Conservation (phyloP, 2,888 invertebrate species). For the Globia sparganii region DNA sequence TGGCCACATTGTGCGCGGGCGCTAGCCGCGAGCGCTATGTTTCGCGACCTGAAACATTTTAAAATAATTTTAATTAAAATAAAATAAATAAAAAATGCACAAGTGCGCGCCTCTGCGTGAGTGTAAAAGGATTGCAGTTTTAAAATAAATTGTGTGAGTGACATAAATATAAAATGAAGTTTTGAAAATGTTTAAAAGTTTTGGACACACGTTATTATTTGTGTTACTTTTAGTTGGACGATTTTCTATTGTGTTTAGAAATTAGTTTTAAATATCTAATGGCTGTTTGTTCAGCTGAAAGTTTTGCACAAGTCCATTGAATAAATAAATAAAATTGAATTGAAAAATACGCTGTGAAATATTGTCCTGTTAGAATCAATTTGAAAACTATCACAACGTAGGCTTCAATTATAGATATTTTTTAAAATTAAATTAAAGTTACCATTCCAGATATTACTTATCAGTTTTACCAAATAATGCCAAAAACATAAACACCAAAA, state of each 20-base stretch:
- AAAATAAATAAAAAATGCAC: slow-evolving; percentile 61
- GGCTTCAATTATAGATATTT: neutral
- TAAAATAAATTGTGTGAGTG: slow-evolving; percentile 55
- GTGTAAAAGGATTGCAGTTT: slow-evolving; percentile 66
- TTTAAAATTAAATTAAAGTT: slow-evolving; percentile 7
- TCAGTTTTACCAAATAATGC: slow-evolving; percentile 65
- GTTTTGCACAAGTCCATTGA: slow-evolving; percentile 20
- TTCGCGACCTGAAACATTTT: slow-evolving; percentile 65
- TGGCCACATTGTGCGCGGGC: slow-evolving; percentile 75
- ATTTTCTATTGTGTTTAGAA: slow-evolving; percentile 17
- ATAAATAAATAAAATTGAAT: slow-evolving; percentile 20
- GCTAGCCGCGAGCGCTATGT: slow-evolving; percentile 71
- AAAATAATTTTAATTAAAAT: slow-evolving; percentile 40
- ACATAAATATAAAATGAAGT: slow-evolving; percentile 17
- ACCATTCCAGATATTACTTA: slow-evolving; percentile 34
- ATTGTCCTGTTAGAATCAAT: neutral
- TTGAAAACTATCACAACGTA: neutral
- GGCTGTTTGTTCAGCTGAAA: slow-evolving; percentile 6
- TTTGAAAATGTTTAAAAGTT: slow-evolving; percentile 41
- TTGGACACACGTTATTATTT: slow-evolving; percentile 26
- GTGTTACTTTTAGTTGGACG: slow-evolving; percentile 16
- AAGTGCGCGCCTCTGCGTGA: slow-evolving; percentile 73
- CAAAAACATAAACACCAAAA: slow-evolving; percentile 71
- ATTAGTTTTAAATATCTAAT: slow-evolving; percentile 17
- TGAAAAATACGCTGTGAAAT: neutral